Evolutionary conservation across 2,797 vertebrate genomes (phyloP).

Genomic region (Labroides dimidiatus): DNA sequence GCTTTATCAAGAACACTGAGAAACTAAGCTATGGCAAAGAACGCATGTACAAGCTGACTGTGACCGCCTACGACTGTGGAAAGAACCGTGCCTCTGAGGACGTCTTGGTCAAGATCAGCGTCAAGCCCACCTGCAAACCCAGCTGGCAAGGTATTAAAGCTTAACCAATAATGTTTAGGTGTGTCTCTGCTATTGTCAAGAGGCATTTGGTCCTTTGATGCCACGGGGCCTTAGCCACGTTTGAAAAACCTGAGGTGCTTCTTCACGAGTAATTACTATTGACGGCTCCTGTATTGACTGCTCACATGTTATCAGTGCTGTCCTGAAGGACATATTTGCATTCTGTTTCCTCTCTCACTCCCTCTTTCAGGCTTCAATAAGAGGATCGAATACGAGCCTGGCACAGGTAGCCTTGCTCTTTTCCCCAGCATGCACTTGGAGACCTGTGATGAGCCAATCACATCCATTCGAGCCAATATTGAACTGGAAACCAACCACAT

Average conservation of each 20-base stretch:
- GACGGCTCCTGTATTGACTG: constrained; percentile 18
- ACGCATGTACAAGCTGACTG: constrained; percentile 94
- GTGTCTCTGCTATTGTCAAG: constrained; percentile 28
- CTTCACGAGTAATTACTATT: constrained; percentile 41
- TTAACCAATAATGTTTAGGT: constrained; percentile 19
- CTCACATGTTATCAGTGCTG: constrained; percentile 15
- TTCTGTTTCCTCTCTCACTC: constrained; percentile 3
- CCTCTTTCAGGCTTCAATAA: constrained; percentile 90
- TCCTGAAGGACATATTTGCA: constrained; percentile 39
- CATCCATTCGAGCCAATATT: constrained; percentile 88
- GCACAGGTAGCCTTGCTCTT: constrained; percentile 92
- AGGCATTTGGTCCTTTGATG: constrained; percentile 33
- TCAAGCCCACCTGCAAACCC: constrained; percentile 95
- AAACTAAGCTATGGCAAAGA: constrained; percentile 95
- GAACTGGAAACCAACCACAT: constrained; percentile 97
- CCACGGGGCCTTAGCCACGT: constrained; percentile 12
- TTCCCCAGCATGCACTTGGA: constrained; percentile 95
- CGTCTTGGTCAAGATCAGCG: constrained; percentile 94
- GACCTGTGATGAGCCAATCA: constrained; percentile 93
- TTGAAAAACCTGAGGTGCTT: constrained; percentile 25
- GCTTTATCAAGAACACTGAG: constrained; percentile 96
- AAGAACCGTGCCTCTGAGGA: constrained; percentile 96
- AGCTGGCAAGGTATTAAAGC: constrained; percentile 94
- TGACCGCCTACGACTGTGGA: constrained; percentile 97
- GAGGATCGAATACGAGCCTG: constrained; percentile 96